Conservation (phyloP, 2,113 vertebrate species). For the Leucosticte australis region DNA sequence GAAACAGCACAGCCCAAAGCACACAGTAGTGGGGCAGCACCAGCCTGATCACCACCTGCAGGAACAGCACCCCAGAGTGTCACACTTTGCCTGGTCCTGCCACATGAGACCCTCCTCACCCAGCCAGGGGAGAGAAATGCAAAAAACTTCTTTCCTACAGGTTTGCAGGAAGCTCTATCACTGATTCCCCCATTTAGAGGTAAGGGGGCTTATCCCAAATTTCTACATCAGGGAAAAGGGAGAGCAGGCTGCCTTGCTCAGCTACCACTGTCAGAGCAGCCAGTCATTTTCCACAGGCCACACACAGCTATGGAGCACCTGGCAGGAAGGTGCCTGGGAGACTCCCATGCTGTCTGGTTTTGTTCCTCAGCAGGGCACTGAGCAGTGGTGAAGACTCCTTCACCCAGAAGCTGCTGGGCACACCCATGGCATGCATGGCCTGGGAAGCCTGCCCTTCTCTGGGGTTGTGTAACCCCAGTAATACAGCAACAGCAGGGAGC, state of each 20-base stretch:
- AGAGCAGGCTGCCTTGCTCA: neutral
- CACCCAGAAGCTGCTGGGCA: neutral
- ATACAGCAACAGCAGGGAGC: neutral
- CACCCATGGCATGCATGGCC: fast-evolving
- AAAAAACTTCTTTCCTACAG: neutral
- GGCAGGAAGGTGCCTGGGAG: neutral
- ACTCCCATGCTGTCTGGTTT: neutral
- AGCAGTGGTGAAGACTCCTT: neutral
- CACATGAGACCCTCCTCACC: neutral
- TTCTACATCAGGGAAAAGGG: neutral
- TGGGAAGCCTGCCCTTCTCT: neutral
- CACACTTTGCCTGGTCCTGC: neutral
- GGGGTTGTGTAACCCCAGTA: neutral
- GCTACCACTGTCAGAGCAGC: neutral
- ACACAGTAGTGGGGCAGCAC: neutral
- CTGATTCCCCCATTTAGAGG: neutral
- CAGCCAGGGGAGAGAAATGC: neutral
- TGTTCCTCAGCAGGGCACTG: neutral
- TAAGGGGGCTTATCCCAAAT: neutral
- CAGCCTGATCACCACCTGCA: fast-evolving
- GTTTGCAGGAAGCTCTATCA: neutral
- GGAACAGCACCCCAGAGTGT: neutral
- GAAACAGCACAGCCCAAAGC: neutral
- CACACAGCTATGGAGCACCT: neutral
- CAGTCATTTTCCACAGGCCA: neutral